A percentile compares a stretch with the other conserved stretches of the same genome.
These are phyloP conservation scores for Theristicus caerulescens DNA, from an alignment of 2,113 vertebrate species.

Conservation along the genomic window DNA sequence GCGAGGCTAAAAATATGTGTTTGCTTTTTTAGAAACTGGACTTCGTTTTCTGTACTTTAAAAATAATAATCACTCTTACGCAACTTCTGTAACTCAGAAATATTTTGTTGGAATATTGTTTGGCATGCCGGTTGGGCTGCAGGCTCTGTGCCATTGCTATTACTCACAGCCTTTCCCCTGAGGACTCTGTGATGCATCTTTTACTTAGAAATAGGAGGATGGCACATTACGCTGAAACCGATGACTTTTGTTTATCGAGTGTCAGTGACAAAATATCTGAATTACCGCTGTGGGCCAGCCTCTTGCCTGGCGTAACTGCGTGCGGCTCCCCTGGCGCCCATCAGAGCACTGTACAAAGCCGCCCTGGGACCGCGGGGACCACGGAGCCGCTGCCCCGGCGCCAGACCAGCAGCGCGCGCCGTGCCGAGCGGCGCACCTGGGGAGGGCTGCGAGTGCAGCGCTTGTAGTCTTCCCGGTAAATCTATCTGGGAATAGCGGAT, in stretches of 20 bases:
- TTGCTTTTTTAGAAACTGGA: slow-evolving; percentile 64
- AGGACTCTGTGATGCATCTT: neutral
- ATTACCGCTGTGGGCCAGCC: neutral
- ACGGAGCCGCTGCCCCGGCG: neutral
- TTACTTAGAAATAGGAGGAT: slow-evolving; percentile 39
- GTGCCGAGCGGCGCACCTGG: neutral
- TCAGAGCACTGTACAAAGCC: neutral
- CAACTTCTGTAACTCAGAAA: slow-evolving; percentile 38
- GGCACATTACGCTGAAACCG: neutral
- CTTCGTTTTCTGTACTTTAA: slow-evolving; percentile 26
- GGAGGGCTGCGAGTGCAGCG: neutral
- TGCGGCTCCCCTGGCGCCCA: neutral
- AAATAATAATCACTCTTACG: slow-evolving; percentile 54
- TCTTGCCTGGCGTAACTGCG: neutral
- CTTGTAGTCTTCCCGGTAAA: neutral
- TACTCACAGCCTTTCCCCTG: neutral
- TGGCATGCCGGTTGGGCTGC: slow-evolving; percentile 1
- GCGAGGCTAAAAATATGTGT: slow-evolving; percentile 70
- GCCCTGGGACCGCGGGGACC: neutral
- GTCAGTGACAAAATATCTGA: neutral
- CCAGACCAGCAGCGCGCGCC: rapidly evolving
- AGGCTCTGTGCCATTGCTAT: neutral
- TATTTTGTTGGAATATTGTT: slow-evolving; percentile 60
- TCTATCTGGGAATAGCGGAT: neutral
- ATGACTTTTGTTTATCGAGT: neutral